A percentile compares a stretch with the other conserved stretches of the same genome.
Conservation (phyloP, 2,113 vertebrate genomes). For the Salvelinus namaycush region DNA sequence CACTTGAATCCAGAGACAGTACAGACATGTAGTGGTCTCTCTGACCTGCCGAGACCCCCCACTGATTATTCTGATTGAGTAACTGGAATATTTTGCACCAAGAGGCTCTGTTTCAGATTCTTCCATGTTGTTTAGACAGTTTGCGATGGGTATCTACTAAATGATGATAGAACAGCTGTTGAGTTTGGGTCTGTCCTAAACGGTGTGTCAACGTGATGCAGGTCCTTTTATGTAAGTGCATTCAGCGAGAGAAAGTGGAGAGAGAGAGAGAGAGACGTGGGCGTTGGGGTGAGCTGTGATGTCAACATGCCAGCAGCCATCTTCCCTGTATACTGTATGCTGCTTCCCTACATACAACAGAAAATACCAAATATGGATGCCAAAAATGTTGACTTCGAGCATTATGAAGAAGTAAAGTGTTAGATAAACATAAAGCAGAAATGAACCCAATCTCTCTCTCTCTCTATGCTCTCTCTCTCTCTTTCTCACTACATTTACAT, state of each 20-base stretch:
- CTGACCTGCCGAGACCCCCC: no score
- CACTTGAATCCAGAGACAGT: no score
- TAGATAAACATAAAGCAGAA: not conserved
- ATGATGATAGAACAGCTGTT: no score
- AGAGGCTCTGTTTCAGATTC: no score
- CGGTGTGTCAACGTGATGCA: no score
- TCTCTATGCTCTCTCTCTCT: constrained; percentile 9
- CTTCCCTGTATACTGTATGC: constrained; percentile 44
- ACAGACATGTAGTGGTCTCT: no score
- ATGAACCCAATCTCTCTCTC: constrained; percentile 15
- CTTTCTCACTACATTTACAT: constrained; percentile 57
- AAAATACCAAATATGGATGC: not conserved
- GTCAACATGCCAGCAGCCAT: constrained; percentile 66
- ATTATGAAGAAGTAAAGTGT: constrained; percentile 27
- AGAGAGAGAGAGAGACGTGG: constrained; percentile 59
- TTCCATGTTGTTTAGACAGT: no score
- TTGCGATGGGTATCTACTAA: no score
- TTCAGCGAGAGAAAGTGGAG: constrained; percentile 18
- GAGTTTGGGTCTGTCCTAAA: no score
- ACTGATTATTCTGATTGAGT: no score
- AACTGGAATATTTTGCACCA: no score
- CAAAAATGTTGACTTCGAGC: constrained; percentile 33
- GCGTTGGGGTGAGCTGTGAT: constrained; percentile 70
- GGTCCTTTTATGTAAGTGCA: constrained; percentile 65
- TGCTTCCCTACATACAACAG: constrained; percentile 4